Evolutionary conservation across 2,113 vertebrate species (phyloP).

Genomic region (Eublepharis macularius): DNA sequence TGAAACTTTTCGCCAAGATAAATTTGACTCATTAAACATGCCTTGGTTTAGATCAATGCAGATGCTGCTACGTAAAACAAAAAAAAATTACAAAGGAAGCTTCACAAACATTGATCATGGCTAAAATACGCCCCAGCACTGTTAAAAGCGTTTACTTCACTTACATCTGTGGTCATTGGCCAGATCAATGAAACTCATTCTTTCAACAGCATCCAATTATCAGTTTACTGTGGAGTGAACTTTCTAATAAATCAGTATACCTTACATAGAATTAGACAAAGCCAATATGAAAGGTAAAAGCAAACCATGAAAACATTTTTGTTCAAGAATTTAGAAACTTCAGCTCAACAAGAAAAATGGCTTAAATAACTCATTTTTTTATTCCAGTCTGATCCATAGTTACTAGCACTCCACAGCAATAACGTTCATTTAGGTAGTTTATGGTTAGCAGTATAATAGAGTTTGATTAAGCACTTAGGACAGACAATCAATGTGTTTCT

Average conservation of each 20-base stretch:
- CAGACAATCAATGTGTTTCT: slow-evolving; percentile 68
- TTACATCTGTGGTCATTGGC: slow-evolving; percentile 90
- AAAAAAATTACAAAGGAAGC: slow-evolving; percentile 79
- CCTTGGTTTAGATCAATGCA: slow-evolving; percentile 84
- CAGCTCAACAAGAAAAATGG: slow-evolving; percentile 40
- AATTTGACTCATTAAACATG: slow-evolving; percentile 82
- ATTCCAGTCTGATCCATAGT: slow-evolving; percentile 49
- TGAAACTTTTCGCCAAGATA: slow-evolving; percentile 86
- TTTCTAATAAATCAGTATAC: slow-evolving; percentile 92
- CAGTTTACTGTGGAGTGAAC: slow-evolving; percentile 87
- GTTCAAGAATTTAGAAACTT: slow-evolving; percentile 45
- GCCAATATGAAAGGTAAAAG: slow-evolving; percentile 83
- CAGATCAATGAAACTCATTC: slow-evolving; percentile 98
- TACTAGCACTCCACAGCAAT: slow-evolving; percentile 50
- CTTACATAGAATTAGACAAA: slow-evolving; percentile 84
- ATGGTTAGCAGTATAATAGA: slow-evolving; percentile 63
- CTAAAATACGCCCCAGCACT: slow-evolving; percentile 86
- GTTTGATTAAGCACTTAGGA: slow-evolving; percentile 77
- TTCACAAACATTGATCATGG: slow-evolving; percentile 89
- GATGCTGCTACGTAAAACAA: slow-evolving; percentile 83
- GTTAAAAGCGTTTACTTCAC: slow-evolving; percentile 87
- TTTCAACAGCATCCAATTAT: slow-evolving; percentile 99
- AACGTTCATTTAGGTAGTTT: slow-evolving; percentile 60
- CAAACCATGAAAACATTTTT: slow-evolving; percentile 62
- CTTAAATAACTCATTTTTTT: slow-evolving; percentile 58